These are phyloP conservation scores for Hirudo medicinalis DNA, from an alignment of 1,140 invertebrate genomes.

Conservation along the genomic window DNA sequence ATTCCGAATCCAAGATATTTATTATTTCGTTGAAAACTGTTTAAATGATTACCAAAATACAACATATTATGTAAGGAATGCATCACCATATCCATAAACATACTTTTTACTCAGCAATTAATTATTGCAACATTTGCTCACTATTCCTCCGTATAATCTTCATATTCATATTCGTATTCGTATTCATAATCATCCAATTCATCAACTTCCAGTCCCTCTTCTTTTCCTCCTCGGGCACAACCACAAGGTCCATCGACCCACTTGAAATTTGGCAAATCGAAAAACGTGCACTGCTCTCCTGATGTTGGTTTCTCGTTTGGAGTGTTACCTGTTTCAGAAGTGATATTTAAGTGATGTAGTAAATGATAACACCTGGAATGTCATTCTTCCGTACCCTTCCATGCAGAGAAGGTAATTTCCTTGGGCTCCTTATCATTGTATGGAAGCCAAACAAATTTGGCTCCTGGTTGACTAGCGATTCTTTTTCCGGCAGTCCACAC, in stretches of 20 bases:
- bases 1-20: too few species aligned
- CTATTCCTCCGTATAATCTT: not conserved
- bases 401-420: not conserved
- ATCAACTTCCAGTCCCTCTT: not conserved
- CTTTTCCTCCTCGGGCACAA: not conserved
- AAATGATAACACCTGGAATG: not conserved
- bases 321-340: too few species aligned
- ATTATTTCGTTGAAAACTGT: too few species aligned
- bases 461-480: not conserved
- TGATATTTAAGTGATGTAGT: too few species aligned
- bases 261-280: not conserved
- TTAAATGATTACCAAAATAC: too few species aligned
- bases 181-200: not conserved
- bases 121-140: too few species aligned
- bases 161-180: conserved; percentile 7
- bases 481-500: conserved; percentile 8
- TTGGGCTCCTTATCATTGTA: not conserved
- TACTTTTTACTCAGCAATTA: too few species aligned
- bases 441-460: conserved; percentile 4
- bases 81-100: too few species aligned
- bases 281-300: conserved; percentile 6
- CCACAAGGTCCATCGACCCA: conserved; percentile 1
- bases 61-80: too few species aligned
- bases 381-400: not conserved
- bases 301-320: not conserved